Evolutionary conservation across 2,888 invertebrate species (phyloP), one percentile per base, ranked within the genome.

Genomic region (Esperia sulphurella): DNA sequence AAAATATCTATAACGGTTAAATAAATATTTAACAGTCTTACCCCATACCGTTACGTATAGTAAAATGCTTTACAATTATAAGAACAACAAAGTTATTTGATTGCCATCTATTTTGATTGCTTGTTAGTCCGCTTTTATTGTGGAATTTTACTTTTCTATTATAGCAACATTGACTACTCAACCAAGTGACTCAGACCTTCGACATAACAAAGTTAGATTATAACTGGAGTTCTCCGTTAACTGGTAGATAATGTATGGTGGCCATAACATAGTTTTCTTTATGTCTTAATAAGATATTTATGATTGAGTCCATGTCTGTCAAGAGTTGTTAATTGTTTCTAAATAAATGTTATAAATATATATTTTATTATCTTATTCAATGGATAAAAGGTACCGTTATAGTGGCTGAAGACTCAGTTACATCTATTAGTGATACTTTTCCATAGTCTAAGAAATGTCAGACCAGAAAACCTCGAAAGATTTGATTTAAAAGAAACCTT

Each of bases 221-320:
- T 5, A 12, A 14, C 8, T 4, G 41, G 40, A 53, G 62, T 7
- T 60, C 63, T 51, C 33, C 3, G 9, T 48, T 49, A n/a, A 46
- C 29, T 64, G 58, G 65, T 33, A 1, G 6, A 43, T 35, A 43
- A 21, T 41, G 44, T 46, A 50, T 51, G 48, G 48, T 41, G 40
- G 52, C 54, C 39, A 51, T 61, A 58, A 57, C 48, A 53, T 58
- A 54, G 57, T 55, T 57, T 61, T 65, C 51, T 71, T 77, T 75
- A 79, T 63, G 61, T 73, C 68, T 76, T 77, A 74, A 74, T 79
- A 71, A 68, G 71, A 71, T 70, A 68, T 79, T 77, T 76, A 77
- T 55, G 68, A 69, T 68, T 66, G 52, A 58, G 57, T 57, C 52
- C 57, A 56, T 63, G 51, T 54, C 48, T 63, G 61, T 35, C 35